Evolutionary conservation across 2,888 invertebrate genomes (phyloP), one percentile per base, ranked within the genome.

Genomic region (Baccha elongata): DNA sequence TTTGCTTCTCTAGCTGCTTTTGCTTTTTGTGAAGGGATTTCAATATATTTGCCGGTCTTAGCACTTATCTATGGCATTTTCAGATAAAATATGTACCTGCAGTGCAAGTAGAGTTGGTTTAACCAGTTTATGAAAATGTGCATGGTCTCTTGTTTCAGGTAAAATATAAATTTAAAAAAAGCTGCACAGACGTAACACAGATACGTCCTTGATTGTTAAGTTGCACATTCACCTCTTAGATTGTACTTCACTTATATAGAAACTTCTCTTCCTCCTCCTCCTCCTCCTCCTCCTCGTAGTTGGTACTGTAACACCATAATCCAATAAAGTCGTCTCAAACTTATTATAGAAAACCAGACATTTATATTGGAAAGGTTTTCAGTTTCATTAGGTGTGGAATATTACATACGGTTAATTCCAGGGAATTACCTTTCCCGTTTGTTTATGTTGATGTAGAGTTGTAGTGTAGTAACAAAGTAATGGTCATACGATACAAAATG

Each of bases 181-280:
- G 42, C 29, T 44, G 7, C 60, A 42, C 17, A 29, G 26, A 48
- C 50, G 40, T 58, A 58, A 42, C 8, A 29, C 3, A 53, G 35
- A 52, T 44, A 53, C 44, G 73, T 55, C 46, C 42, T 73, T 73
- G 35, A 65, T 65, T 64, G 15, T 64, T 72, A 4, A 42, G 44
- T 53, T 72, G 53, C n/a, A 65, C 52, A 26, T 46, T 53, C 44
- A 72, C 32, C 26, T 29, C 13, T 15, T 23, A 23, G 17, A 35
- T 10, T 50, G 29, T 23, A 26, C 21, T 11, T 10, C 50, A 48
- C 11, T 7, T 53, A 37, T 26, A 29, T 35, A 42, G 32, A 42
- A 29, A 44, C 29, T 44, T 60, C 17, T 17, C 29, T 17, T 60
- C 29, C n/a, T 44, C 17, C 44, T 60, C n/a, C 29, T 15, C n/a